Evolutionary conservation across 2,888 invertebrate genomes (phyloP).

Genomic region (Augochlorella aurata): DNA sequence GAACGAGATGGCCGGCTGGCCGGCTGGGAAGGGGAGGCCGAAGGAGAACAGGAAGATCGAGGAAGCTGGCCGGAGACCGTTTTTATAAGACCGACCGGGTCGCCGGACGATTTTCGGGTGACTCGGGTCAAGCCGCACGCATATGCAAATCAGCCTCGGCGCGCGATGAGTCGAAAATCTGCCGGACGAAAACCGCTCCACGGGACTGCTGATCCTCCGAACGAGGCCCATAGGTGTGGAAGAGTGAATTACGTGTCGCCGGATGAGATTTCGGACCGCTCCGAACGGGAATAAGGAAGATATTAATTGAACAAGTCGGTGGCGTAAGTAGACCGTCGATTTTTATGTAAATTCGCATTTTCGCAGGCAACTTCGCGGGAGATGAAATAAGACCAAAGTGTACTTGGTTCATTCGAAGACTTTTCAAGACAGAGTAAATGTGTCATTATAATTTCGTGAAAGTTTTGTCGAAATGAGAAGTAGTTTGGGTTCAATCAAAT

Average conservation of each 20-base stretch:
- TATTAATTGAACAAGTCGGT: not conserved
- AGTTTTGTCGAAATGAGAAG: too few species aligned
- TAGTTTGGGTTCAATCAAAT: too few species aligned
- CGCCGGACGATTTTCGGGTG: conserved; percentile 50
- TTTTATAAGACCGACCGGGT: conserved; percentile 56
- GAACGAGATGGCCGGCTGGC: not conserved
- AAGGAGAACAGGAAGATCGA: conserved; percentile 32
- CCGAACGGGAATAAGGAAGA: not conserved
- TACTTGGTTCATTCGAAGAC: too few species aligned
- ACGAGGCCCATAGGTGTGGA: not conserved
- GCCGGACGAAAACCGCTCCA: conserved; percentile 13
- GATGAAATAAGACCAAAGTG: too few species aligned
- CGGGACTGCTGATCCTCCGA: conserved; percentile 7
- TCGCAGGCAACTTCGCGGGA: not conserved
- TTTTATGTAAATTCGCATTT: not conserved
- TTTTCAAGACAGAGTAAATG: too few species aligned
- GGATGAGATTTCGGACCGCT: not conserved
- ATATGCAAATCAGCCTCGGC: conserved; percentile 73
- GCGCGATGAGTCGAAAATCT: conserved; percentile 51
- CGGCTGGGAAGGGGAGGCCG: not conserved
- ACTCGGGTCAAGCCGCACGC: conserved; percentile 68
- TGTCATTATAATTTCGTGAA: too few species aligned
- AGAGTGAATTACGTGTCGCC: conserved; percentile 1
- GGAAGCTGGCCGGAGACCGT: conserved; percentile 34
- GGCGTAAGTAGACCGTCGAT: too few species aligned